These are phyloP conservation scores for Argynnis bischoffii DNA, from an alignment of 2,888 invertebrate genomes.

Conservation along the genomic window DNA sequence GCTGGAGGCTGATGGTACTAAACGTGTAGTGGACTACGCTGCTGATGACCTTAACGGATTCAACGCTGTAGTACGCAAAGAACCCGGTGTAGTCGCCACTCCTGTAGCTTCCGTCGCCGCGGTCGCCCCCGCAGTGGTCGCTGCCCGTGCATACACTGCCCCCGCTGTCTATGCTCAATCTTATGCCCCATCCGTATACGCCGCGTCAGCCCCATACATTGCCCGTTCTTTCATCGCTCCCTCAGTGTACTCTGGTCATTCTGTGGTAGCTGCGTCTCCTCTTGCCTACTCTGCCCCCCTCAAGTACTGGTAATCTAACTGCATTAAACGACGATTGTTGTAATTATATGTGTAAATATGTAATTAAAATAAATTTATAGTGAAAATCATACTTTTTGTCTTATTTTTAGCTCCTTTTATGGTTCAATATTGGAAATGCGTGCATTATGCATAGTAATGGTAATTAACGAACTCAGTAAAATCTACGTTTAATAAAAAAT, in stretches of 20 bases:
- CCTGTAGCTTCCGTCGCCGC: constrained; percentile 47
- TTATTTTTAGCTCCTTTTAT: neutral
- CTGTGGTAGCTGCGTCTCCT: constrained; percentile 41
- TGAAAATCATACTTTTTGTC: neutral
- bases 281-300: constrained; percentile 41
- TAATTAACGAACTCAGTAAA: no score
- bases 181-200: constrained; percentile 40
- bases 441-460: neutral
- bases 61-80: constrained; percentile 81
- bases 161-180: constrained; percentile 45
- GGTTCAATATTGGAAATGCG: neutral
- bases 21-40: constrained; percentile 84
- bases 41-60: constrained; percentile 73
- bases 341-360: constrained; percentile 21
- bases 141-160: constrained; percentile 45
- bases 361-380: constrained; percentile 13
- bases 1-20: constrained; percentile 84
- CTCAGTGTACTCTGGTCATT: constrained; percentile 41
- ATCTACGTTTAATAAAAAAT: no score
- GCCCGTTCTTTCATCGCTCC: constrained; percentile 43
- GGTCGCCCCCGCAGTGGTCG: constrained; percentile 41
- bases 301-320: constrained; percentile 11
- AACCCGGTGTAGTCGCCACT: constrained; percentile 60
- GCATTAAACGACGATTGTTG: neutral
- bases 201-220: constrained; percentile 40